Conservation (phyloP, 2,797 vertebrate genomes). For the Zenarchopterus dispar region DNA sequence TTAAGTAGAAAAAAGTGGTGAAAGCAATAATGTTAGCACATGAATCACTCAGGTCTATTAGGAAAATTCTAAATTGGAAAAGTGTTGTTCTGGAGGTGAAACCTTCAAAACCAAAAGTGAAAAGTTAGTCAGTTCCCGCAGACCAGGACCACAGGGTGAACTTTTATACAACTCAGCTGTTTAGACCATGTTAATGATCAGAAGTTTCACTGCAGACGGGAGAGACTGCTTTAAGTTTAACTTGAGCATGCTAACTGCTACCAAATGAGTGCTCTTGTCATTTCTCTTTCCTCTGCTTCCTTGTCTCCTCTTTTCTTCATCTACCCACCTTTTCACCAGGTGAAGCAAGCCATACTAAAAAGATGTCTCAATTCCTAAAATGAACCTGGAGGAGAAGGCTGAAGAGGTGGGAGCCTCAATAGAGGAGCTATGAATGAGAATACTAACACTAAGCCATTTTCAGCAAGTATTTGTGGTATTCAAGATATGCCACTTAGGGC, state of each 20-base stretch:
- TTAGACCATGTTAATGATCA: not conserved
- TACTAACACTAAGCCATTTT: too few species aligned
- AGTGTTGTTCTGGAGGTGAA: too few species aligned
- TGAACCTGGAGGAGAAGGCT: not conserved
- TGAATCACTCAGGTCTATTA: too few species aligned
- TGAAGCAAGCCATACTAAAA: not conserved
- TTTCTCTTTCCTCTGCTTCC: not conserved
- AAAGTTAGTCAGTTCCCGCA: not conserved
- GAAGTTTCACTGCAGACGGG: not conserved
- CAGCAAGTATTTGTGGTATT: too few species aligned
- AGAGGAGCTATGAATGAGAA: not conserved
- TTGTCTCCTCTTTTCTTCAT: conserved; percentile 2
- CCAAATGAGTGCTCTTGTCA: not conserved
- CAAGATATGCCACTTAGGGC: not conserved
- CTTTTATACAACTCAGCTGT: conserved; percentile 1
- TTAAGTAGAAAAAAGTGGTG: too few species aligned
- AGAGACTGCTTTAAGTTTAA: not conserved
- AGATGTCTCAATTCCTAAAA: not conserved
- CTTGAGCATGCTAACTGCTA: not conserved
- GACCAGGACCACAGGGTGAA: conserved; percentile 1
- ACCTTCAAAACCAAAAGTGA: not conserved
- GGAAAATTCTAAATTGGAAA: too few species aligned
- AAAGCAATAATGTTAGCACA: too few species aligned
- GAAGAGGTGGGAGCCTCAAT: not conserved
- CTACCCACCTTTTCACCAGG: conserved; percentile 11